phyloP scores from a whole-genome alignment of 2,797 vertebrate genomes.

The Eospalax fontanierii region DNA sequence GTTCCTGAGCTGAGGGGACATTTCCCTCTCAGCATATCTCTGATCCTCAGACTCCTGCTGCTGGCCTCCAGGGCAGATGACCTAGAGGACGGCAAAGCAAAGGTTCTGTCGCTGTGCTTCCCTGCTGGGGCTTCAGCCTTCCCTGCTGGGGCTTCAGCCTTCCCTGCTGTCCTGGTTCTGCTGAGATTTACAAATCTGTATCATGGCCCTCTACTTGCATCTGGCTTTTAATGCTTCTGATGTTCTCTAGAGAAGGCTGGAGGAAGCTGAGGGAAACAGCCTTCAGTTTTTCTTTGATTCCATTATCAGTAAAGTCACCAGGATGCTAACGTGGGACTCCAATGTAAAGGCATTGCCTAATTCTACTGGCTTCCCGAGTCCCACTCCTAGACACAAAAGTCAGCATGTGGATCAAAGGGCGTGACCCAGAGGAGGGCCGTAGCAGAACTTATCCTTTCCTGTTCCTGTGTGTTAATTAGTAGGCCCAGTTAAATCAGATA shows the following conservation, averaged over 20 bases:
- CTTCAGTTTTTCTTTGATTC: background rate
- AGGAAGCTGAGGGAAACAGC: background rate
- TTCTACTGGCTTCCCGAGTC: background rate
- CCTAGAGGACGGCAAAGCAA: slow-evolving; percentile 82
- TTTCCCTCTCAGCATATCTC: slow-evolving; percentile 81
- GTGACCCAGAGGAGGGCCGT: no score
- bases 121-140: accelerated
- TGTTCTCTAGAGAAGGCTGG: background rate
- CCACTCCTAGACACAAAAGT: background rate
- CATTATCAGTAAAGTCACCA: background rate
- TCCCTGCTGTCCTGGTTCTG: no score
- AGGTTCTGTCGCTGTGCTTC: slow-evolving; percentile 71
- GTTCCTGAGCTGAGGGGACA: slow-evolving; percentile 86
- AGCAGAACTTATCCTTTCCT: background rate
- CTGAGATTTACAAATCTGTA: background rate
- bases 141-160: no score
- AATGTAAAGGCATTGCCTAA: background rate
- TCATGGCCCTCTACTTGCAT: background rate
- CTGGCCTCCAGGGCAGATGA: slow-evolving; percentile 84
- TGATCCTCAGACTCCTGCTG: slow-evolving; percentile 85
- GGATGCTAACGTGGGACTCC: no score
- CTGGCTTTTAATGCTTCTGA: background rate
- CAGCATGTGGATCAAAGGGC: background rate
- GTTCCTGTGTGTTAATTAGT: background rate
- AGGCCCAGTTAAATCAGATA: background rate